These are phyloP conservation scores for Cynoglossus semilaevis DNA, from an alignment of 2,113 vertebrate species.

Conservation along the genomic window DNA sequence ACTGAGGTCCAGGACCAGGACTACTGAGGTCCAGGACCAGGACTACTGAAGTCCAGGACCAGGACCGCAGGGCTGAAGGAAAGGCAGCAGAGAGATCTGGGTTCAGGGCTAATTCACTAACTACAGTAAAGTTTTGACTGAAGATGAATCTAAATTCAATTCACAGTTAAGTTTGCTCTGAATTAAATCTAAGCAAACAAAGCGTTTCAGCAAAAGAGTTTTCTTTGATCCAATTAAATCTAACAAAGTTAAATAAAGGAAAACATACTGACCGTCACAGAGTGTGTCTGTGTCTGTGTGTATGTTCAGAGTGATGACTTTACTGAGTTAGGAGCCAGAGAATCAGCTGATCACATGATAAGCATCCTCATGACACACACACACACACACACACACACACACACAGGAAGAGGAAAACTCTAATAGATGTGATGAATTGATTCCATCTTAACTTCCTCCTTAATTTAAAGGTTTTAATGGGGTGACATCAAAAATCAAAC, in stretches of 20 bases:
- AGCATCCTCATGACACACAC: conserved; percentile 13
- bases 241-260: conserved; percentile 10
- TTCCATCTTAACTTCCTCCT: no score
- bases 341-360: conserved; percentile 52
- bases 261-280: conserved; percentile 26
- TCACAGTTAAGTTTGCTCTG: no score
- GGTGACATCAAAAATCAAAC: no score
- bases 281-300: background rate
- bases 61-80: background rate
- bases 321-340: background rate
- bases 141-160: no score
- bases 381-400: background rate
- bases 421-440: no score
- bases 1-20: no score
- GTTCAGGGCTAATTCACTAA: no score
- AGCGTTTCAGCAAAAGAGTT: no score
- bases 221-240: background rate
- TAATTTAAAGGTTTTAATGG: no score
- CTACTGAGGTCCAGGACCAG: background rate
- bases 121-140: background rate
- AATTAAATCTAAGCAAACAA: no score
- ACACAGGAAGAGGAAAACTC: background rate
- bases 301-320: conserved; percentile 6
- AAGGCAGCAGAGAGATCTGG: no score
- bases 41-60: background rate